A percentile compares a stretch with the other conserved stretches of the same genome.
Conservation (phyloP, 2,113 vertebrate species). For the Podarcis cretensis region DNA sequence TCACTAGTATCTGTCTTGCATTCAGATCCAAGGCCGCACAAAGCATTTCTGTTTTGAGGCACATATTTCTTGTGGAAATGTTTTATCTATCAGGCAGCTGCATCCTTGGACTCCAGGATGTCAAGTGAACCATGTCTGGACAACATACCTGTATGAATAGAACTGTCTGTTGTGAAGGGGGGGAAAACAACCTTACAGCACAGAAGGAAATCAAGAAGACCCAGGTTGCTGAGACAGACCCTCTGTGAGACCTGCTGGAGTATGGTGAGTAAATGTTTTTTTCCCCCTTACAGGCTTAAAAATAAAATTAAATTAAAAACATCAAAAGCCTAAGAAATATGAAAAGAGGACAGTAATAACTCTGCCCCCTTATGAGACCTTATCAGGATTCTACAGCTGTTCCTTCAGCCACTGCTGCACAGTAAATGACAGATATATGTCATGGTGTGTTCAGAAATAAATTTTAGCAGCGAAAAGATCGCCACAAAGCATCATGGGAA, state of each 20-base stretch:
- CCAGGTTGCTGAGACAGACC: background rate
- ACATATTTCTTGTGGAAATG: conserved; percentile 27
- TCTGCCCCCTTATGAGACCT: background rate
- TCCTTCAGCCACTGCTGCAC: background rate
- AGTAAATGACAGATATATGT: background rate
- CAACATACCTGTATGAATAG: background rate
- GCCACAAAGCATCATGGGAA: background rate
- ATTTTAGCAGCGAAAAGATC: conserved; percentile 19
- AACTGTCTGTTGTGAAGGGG: background rate
- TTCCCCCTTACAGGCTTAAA: background rate
- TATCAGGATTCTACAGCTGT: conserved; percentile 23
- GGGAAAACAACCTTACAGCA: conserved; percentile 1
- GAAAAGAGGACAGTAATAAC: conserved; percentile 1
- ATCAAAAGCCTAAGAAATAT: background rate
- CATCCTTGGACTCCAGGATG: background rate
- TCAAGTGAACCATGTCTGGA: background rate
- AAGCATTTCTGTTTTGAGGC: background rate
- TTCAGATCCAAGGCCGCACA: background rate
- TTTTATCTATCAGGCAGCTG: background rate
- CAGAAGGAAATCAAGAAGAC: background rate
- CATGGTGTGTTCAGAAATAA: conserved; percentile 22
- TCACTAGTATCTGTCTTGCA: background rate
- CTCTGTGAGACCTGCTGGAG: conserved; percentile 3
- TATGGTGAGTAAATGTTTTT: background rate
- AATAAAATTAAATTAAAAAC: conserved; percentile 1